These are phyloP conservation scores for Drosophila gunungcola DNA, from an alignment of 1,140 invertebrate genomes.

Conservation along the genomic window DNA sequence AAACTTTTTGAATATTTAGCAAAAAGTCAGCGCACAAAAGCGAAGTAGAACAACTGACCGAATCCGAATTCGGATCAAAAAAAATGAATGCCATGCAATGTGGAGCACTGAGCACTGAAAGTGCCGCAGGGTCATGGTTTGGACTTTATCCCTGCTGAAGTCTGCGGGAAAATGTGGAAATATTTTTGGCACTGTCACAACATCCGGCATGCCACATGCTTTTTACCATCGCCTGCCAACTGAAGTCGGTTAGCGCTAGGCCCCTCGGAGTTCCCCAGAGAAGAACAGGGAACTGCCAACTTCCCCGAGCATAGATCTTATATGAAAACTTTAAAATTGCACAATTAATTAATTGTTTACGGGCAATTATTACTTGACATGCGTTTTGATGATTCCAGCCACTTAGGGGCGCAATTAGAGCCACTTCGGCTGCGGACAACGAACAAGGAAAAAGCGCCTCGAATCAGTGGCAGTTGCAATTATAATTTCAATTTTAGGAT, in stretches of 20 bases:
- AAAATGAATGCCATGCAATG: conserved; percentile 34
- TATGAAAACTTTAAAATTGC: conserved; percentile 5
- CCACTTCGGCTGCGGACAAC: conserved; percentile 50
- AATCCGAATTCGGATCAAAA: conserved; percentile 35
- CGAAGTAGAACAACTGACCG: conserved; percentile 40
- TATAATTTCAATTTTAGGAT: conserved; percentile 83
- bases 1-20: conserved; percentile 73
- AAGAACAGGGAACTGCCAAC: not conserved
- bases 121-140: conserved; percentile 20
- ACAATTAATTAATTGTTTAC: conserved; percentile 55
- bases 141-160: conserved; percentile 12
- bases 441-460: conserved; percentile 18
- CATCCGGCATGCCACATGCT: conserved; percentile 74
- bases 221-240: conserved; percentile 49
- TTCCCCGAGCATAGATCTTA: not conserved
- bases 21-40: conserved; percentile 40
- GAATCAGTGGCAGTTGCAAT: conserved; percentile 77
- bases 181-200: conserved; percentile 63
- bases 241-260: conserved; percentile 12
- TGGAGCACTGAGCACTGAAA: conserved; percentile 31
- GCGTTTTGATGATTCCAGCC: conserved; percentile 72
- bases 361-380: conserved; percentile 79
- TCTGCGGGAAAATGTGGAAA: conserved; percentile 65
- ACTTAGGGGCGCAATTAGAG: conserved; percentile 74
- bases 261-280: not conserved